Evolutionary conservation across 2,797 vertebrate species (phyloP).

Genomic region (Hirundo rustica): DNA sequence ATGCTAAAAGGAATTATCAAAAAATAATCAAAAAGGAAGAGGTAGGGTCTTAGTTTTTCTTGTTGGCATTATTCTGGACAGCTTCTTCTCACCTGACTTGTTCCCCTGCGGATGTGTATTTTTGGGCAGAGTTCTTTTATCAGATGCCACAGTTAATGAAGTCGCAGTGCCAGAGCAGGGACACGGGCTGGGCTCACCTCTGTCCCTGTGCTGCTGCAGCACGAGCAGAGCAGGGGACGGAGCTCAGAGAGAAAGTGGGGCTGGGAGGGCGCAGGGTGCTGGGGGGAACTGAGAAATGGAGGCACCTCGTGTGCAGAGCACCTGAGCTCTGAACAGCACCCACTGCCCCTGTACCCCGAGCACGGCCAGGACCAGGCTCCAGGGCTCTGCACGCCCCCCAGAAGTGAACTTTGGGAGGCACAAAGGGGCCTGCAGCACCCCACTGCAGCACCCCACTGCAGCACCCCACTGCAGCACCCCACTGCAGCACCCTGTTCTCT

Average conservation of each 20-base stretch:
- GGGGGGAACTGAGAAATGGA: neutral
- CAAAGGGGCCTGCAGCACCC: neutral
- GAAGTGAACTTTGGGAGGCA: accelerated
- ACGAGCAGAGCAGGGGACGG: neutral
- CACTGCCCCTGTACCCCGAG: accelerated
- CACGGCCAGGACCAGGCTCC: neutral
- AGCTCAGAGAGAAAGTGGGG: accelerated
- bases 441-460: neutral
- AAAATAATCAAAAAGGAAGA: neutral
- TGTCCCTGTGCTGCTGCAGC: neutral
- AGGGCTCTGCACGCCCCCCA: accelerated
- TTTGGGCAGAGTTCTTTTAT: neutral
- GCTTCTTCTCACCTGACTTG: neutral
- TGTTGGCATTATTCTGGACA: neutral
- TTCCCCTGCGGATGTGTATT: neutral
- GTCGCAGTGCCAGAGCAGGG: neutral
- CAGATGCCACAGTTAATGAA: neutral
- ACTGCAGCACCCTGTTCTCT: too few relatives aligned
- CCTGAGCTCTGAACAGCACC: neutral
- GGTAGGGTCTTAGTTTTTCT: neutral
- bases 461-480: neutral
- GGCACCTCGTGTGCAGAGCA: neutral
- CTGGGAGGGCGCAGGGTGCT: neutral
- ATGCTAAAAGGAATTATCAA: neutral
- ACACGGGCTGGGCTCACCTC: accelerated